Base-by-base conservation (phyloP, 1,140 invertebrate genomes). In the Brachionus angularis region DNA sequence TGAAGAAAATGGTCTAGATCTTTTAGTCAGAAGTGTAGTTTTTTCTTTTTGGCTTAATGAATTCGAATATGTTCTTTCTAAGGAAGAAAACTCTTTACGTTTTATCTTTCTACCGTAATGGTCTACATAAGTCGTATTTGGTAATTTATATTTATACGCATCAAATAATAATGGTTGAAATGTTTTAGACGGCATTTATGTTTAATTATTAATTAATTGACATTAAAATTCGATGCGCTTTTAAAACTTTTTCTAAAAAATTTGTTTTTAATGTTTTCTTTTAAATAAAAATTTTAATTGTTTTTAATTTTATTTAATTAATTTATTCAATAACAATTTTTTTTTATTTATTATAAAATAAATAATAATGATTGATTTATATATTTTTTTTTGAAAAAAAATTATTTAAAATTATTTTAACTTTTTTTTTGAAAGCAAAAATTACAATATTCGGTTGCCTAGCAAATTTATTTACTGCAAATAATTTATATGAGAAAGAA, bases 91-190 rank as follows among this genome's bases (percentile, higher is more conserved):
- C 33, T 58, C 53, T 58, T 58, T 58, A 39, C 53, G 34, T 23
- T 58, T 58, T 39, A 18, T 3, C 27, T 58, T 58, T 58, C 39
- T 58, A 12, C 53, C 53, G 36, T 67, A 67, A 67, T 67, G 62
- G 23, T 67, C 62, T 27, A 47, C 31, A n/a, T 67, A 67, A 50
- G 42, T 67, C 8, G 62, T 67, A 23, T 67, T 29, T 18, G 62
- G 62, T 0, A 18, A n/a, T 27, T 46, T 46, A 36, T 29, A 67
- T 36, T 67, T 67, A 27, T 47, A 46, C 0, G 29, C 18, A 29
- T 67, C 62, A 36, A 67, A 67, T 12, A 67, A 18, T 21, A 67
- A 50, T 47, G 62, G 62, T 42, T 67, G 62, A 23, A 67, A 67
- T 16, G 62, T 67, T 50, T 67, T 46, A 16, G 62, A 67, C 42